Conservation (phyloP, 2,888 invertebrate species). For the Tetranychus piercei region DNA sequence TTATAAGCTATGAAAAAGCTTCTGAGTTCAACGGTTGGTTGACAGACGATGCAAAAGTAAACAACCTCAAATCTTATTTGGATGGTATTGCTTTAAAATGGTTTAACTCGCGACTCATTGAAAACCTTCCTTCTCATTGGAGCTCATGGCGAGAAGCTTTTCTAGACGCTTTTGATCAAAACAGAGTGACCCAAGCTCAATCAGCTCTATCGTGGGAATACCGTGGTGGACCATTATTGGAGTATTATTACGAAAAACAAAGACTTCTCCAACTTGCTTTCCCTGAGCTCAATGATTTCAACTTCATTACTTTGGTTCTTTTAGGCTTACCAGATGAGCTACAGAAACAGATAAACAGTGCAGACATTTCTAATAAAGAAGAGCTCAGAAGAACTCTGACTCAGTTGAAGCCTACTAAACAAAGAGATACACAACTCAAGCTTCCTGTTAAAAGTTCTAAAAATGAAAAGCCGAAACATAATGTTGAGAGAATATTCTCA, state of each 20-base stretch:
- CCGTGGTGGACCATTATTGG: neutral
- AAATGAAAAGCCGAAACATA: too few species aligned
- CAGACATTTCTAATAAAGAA: neutral
- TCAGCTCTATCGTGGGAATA: neutral
- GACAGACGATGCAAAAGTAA: neutral
- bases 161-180: neutral
- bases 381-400: neutral
- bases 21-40: neutral
- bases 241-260: conserved; percentile 1
- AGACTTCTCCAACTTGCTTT: conserved; percentile 2
- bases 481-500: too few species aligned
- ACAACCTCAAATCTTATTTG: neutral
- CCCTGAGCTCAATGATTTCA: neutral
- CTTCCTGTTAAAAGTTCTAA: too few species aligned
- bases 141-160: neutral
- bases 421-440: too few species aligned
- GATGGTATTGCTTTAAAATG: conserved; percentile 8
- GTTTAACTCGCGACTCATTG: neutral
- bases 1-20: conserved; percentile 3
- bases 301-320: neutral
- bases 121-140: neutral
- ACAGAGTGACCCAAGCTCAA: neutral
- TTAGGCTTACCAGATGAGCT: neutral
- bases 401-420: neutral
- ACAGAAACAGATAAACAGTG: neutral